Percentiles rank a stretch among this genome's conserved stretches.
phyloP scores from a whole-genome alignment of 2,113 vertebrate genomes.

The Xenopus borealis region DNA sequence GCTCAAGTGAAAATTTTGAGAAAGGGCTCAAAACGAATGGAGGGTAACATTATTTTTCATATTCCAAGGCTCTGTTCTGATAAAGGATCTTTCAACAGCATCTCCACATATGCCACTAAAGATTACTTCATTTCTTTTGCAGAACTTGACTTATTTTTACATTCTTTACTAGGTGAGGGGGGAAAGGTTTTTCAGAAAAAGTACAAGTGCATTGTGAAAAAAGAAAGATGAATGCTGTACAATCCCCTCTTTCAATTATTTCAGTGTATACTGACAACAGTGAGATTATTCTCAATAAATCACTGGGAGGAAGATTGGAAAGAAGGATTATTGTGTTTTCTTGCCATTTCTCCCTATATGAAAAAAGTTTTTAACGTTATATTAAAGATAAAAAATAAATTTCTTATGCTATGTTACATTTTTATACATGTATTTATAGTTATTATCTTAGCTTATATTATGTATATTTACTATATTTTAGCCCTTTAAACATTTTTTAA shows the following conservation, averaged over 20 bases:
- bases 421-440: no score
- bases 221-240: constrained; percentile 8
- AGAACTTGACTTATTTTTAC: constrained; percentile 1
- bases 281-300: constrained; percentile 27
- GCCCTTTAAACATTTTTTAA: no score
- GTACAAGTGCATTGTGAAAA: background rate
- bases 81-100: constrained; percentile 14
- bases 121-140: constrained; percentile 11
- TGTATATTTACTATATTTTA: no score
- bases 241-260: constrained; percentile 25
- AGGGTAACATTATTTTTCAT: constrained; percentile 5
- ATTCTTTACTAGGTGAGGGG: background rate
- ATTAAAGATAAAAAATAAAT: no score
- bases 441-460: no score
- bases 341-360: background rate
- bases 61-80: background rate
- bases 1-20: background rate
- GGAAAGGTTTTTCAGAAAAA: background rate
- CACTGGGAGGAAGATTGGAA: background rate
- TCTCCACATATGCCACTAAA: constrained; percentile 20
- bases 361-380: no score
- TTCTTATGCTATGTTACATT: no score
- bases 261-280: constrained; percentile 11
- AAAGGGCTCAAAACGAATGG: background rate
- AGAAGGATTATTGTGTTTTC: constrained; percentile 15